Base-by-base conservation (phyloP, 2,888 invertebrate species). In the Parnassius apollo region DNA sequence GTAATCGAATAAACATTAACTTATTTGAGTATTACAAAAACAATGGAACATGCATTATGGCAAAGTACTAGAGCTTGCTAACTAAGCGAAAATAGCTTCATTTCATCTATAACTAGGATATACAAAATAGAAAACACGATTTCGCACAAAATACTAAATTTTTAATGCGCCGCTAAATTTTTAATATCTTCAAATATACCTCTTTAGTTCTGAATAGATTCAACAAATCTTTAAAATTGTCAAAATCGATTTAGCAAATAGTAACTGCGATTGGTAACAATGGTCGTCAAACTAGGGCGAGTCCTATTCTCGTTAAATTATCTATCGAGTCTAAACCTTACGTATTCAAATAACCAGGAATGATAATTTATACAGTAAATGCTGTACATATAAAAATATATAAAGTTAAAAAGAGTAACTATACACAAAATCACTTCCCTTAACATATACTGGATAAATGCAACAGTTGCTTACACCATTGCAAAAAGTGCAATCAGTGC, bases 31-130 rank as follows among this genome's bases (percentile, higher is more conserved):
- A 92, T 92, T 92, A 91, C 86, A 85, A 85, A 82, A 82, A 87
- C 82, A 88, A 90, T 91, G 92, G 92, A 92, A 92, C 92, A 90
- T 92, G 92, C 91, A 88, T 90, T 92, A 92, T 92, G 92, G 92
- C 92, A 91, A 88, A 91, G 84, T 87, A 88, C 88, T 89, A 88
- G 83, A 88, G 86, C 80, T 86, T 85, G 89, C 88, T 88, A 83
- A 87, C 86, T 86, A 88, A 88, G 90, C 89, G 85, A 84, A 83
- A 86, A 88, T 88, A 90, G 91, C 91, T 85, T 91, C 88, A 81
- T 86, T 87, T 86, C 77, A 48, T 75, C 81, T 71, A 86, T 67
- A 83, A 80, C 86, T 88, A 89, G 68, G 77, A 82, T 82, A 81
- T 78, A 83, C 73, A 81, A 71, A 70, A 68, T 75, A 73, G 35